phyloP scores from a whole-genome alignment of 1,140 invertebrate species.

The Amyelois transitella region DNA sequence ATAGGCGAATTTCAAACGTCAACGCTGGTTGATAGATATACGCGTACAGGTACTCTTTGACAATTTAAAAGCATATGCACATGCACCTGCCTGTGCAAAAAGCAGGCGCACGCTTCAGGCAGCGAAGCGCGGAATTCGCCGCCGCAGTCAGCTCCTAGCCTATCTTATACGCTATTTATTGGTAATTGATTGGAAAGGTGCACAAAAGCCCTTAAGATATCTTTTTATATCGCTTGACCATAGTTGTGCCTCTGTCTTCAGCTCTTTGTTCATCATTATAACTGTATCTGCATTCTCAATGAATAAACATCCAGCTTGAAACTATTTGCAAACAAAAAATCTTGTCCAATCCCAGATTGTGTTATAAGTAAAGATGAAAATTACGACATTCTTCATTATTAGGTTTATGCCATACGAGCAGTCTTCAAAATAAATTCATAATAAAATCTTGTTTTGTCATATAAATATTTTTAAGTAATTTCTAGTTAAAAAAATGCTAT shows the following conservation, averaged over 20 bases:
- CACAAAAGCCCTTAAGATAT: slow-evolving; percentile 34
- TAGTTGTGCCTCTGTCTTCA: slow-evolving; percentile 16
- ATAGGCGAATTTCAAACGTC: slow-evolving; percentile 45
- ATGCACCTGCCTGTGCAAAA: slow-evolving; percentile 68
- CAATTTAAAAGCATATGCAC: slow-evolving; percentile 72
- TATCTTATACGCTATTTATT: slow-evolving; percentile 69
- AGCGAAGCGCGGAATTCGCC: slow-evolving; percentile 65
- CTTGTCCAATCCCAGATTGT: too few species aligned
- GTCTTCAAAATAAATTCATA: too few species aligned
- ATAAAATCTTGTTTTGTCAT: too few species aligned
- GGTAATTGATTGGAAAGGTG: slow-evolving; percentile 68
- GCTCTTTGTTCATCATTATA: slow-evolving; percentile 12
- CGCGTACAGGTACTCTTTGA: slow-evolving; percentile 57
- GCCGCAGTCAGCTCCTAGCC: slow-evolving; percentile 49
- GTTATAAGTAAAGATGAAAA: too few species aligned
- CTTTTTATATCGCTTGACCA: slow-evolving; percentile 25
- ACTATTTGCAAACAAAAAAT: too few species aligned
- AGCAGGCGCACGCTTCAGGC: slow-evolving; percentile 66
- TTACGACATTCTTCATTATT: too few species aligned
- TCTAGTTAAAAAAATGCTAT: too few species aligned
- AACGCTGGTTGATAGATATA: slow-evolving; percentile 20
- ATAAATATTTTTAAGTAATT: too few species aligned
- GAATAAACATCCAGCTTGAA: too few species aligned
- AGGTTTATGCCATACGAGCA: too few species aligned
- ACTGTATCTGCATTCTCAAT: not conserved